Percentiles rank a stretch among this genome's conserved stretches.
phyloP scores from a whole-genome alignment of 2,113 vertebrate genomes.

The Bubo scandiacus region DNA sequence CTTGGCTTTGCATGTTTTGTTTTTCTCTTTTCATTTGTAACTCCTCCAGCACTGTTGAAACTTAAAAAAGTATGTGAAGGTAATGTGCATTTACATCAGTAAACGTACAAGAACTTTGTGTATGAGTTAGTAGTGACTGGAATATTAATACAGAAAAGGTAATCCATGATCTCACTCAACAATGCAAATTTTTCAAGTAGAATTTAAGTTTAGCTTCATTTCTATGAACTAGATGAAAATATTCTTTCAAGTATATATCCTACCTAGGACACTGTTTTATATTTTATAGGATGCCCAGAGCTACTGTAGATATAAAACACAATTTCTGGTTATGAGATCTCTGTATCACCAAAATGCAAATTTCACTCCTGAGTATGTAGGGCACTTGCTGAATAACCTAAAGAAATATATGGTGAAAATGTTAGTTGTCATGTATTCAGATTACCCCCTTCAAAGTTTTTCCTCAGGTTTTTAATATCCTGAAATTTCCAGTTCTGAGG shows the following conservation, averaged over 20 bases:
- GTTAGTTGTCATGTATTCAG: neutral
- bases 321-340: constrained; percentile 50
- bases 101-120: neutral
- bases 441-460: constrained; percentile 41
- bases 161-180: neutral
- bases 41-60: neutral
- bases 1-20: neutral
- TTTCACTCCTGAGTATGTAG: constrained; percentile 45
- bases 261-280: neutral
- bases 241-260: neutral
- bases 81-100: neutral
- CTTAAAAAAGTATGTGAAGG: neutral
- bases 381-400: constrained; percentile 47
- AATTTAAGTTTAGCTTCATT: neutral
- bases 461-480: constrained; percentile 43
- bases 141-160: neutral
- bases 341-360: constrained; percentile 52
- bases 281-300: constrained; percentile 18
- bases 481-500: constrained; percentile 13
- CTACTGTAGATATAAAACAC: constrained; percentile 36
- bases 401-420: constrained; percentile 44
- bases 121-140: neutral
- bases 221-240: neutral
- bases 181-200: neutral
- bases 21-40: neutral